Conservation (phyloP, 1,140 invertebrate species). For the Lysiphlebus fabarum region DNA sequence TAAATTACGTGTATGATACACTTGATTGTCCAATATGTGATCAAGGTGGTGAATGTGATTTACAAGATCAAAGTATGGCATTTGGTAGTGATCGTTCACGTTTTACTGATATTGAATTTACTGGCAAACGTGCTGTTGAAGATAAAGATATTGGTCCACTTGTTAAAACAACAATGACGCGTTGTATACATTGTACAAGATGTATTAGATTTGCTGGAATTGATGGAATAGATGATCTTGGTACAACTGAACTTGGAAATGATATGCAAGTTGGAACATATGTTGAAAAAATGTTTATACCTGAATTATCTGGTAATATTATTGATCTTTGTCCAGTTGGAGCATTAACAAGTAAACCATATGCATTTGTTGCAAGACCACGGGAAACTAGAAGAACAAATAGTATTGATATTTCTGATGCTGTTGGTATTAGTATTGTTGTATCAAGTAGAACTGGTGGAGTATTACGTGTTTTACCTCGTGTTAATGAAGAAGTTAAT, state of each 20-base stretch:
- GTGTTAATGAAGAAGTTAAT: conserved; percentile 93
- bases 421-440: conserved; percentile 95
- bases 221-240: conserved; percentile 95
- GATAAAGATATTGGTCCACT: conserved; percentile 98
- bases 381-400: conserved; percentile 93
- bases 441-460: conserved; percentile 93
- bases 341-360: conserved; percentile 96
- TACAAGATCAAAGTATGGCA: conserved; percentile 99
- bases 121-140: conserved; percentile 96
- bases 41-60: conserved; percentile 98
- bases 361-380: conserved; percentile 87
- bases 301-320: conserved; percentile 96
- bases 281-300: conserved; percentile 95
- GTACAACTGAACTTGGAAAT: conserved; percentile 91
- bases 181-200: conserved; percentile 98
- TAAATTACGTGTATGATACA: too few species aligned
- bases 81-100: conserved; percentile 95
- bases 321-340: conserved; percentile 99
- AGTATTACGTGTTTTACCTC: conserved; percentile 91
- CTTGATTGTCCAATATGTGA: conserved; percentile 99
- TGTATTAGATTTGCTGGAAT: conserved; percentile 97
- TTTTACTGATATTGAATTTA: conserved; percentile 90
- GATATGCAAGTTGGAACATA: conserved; percentile 99
- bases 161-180: conserved; percentile 99
- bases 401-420: conserved; percentile 95